phyloP scores from a whole-genome alignment of 92 coral and sea anemone genomes.

The Phenganax marumi region DNA sequence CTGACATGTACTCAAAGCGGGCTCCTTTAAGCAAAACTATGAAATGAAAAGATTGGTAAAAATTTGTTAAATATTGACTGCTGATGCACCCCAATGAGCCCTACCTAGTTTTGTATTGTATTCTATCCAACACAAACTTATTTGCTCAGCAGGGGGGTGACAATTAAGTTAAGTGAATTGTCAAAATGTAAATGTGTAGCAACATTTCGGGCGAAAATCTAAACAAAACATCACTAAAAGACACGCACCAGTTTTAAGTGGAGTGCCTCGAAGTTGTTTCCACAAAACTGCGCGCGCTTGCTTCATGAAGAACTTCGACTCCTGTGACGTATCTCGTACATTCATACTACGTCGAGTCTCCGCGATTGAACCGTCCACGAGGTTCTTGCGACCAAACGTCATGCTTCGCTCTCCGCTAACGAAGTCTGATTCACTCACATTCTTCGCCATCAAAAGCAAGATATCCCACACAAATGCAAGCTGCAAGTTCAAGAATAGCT shows the following conservation, averaged over 20 bases:
- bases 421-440: constrained; percentile 68
- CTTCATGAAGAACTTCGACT: constrained; percentile 61
- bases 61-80: no score
- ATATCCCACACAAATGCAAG: constrained; percentile 80
- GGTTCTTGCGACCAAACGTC: constrained; percentile 72
- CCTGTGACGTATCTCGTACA: constrained; percentile 49
- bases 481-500: constrained; percentile 44
- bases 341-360: constrained; percentile 65
- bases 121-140: no score
- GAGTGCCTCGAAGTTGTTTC: constrained; percentile 71
- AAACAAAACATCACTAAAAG: not conserved
- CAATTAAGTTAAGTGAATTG: no score
- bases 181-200: no score
- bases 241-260: constrained; percentile 67
- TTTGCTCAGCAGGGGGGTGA: no score
- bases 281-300: constrained; percentile 72
- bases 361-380: constrained; percentile 31
- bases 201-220: no score
- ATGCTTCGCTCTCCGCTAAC: constrained; percentile 78
- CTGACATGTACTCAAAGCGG: constrained; percentile 78
- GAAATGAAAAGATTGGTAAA: not conserved
- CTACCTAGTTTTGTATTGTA: not conserved
- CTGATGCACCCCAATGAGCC: not conserved
- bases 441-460: constrained; percentile 75
- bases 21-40: constrained; percentile 72